phyloP scores from a whole-genome alignment of 2,888 invertebrate species.

The Athalia cordata region DNA sequence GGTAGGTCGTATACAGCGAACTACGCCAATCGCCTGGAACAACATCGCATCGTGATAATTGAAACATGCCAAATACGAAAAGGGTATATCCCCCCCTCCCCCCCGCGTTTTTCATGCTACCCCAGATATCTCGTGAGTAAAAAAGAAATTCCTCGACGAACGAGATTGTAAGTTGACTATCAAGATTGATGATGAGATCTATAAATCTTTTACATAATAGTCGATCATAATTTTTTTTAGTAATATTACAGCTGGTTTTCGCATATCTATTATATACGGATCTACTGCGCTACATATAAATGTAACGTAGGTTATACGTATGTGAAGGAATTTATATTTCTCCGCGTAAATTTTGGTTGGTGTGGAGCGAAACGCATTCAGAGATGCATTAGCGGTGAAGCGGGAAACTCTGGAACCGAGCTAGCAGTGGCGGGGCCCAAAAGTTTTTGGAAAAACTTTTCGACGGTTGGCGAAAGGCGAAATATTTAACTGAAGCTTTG shows the following conservation, averaged over 20 bases:
- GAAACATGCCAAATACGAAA: conserved; percentile 23
- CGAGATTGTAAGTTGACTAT: too few relatives aligned
- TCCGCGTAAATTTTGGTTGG: conserved; percentile 10
- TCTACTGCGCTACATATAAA: too few relatives aligned
- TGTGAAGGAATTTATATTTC: conserved; percentile 21
- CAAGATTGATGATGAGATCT: too few relatives aligned
- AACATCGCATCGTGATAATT: conserved; percentile 32
- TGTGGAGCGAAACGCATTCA: conserved; percentile 28
- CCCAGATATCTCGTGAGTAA: background rate
- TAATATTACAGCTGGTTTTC: too few relatives aligned
- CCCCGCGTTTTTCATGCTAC: background rate
- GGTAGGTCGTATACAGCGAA: too few relatives aligned
- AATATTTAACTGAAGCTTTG: conserved; percentile 50
- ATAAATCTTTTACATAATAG: too few relatives aligned
- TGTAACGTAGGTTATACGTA: background rate
- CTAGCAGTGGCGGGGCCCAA: conserved; percentile 5
- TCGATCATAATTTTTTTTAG: too few relatives aligned
- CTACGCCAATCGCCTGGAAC: background rate
- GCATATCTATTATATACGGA: too few relatives aligned
- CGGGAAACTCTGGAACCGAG: conserved; percentile 1
- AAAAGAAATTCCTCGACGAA: too few relatives aligned
- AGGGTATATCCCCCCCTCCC: background rate
- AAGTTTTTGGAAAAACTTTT: conserved; percentile 55
- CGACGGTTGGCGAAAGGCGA: conserved; percentile 55
- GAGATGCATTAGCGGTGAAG: conserved; percentile 34